Base-by-base conservation (phyloP, 2,888 invertebrate species). In the Dascillus cervinus region DNA sequence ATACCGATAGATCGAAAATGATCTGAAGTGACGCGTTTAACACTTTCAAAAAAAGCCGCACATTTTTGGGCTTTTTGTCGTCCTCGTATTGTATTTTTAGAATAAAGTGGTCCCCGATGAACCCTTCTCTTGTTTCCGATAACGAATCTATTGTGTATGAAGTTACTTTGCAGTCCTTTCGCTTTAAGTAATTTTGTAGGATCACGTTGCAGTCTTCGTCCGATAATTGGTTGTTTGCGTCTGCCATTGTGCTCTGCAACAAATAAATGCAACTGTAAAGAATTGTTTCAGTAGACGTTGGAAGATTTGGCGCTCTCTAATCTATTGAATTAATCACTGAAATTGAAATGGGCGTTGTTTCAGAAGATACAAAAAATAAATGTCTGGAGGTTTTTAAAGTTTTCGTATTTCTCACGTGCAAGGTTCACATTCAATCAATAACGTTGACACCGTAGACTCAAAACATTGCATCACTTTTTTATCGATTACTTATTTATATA, bases 81-180 rank as follows among this genome's bases (percentile, higher is more conserved):
- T 32, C 24, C 22, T 37, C 23, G 25, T 38, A 45, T 20, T 34
- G 17, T 21, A 50, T 39, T 29, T 36, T 36, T 4, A 49, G 15
- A 13, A 34, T 35, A 24, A 38, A 45, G 24, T 47, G 47, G 11
- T 43, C 39, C 3, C 48, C 50, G 24, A 46, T 20, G 25, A 49
- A 36, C 4, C 48, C 48, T 29, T 50, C 43, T 2, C 38, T 23
- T 8, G 28, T 35, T 11, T 39, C 45, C 8, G 48, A 41, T 25
- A 50, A 31, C 14, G 41, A 21, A 9, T 37, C 23, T 22, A 44
- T 24, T 27, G 31, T 27, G 23, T 32, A 34, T 6, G 41, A 38
- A 5, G 24, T 28, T 13, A 39, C 36, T 26, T 30, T 34, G 4
- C 31, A 14, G n/a, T 35, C 25, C 11, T 29, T 26, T 13, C 11